Conservation (phyloP, 2,113 vertebrate species). For the Neofelis nebulosa region DNA sequence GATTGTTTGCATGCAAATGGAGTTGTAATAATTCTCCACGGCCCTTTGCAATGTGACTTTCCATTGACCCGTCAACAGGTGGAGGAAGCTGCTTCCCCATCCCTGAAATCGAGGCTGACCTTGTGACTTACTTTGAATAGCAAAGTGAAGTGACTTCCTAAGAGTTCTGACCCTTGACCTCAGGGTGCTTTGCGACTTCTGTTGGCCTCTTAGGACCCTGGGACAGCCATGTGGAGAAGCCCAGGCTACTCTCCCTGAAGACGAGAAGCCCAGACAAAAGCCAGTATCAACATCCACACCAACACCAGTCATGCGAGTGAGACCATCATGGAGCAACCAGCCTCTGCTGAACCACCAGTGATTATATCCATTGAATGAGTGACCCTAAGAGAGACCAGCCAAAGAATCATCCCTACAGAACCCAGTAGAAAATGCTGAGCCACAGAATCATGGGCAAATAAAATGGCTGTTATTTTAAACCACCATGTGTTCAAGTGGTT, state of each 20-base stretch:
- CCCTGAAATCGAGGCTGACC: neutral
- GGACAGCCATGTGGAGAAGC: neutral
- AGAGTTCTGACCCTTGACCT: neutral
- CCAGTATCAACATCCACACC: neutral
- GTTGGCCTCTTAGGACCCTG: neutral
- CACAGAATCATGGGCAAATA: neutral
- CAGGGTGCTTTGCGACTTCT: neutral
- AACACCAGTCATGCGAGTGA: neutral
- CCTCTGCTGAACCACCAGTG: neutral
- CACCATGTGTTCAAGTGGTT: neutral
- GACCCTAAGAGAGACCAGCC: neutral
- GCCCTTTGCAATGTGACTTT: neutral
- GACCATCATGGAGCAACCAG: neutral
- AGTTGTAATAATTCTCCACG: neutral
- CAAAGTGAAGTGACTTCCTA: neutral
- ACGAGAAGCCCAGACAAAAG: neutral
- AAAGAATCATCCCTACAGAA: neutral
- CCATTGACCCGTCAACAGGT: neutral
- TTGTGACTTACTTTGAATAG: neutral
- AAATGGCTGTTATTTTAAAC: neutral
- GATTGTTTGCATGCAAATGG: neutral
- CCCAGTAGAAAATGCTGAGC: neutral
- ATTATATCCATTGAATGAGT: neutral
- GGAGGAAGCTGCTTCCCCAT: neutral
- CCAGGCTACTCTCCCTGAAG: neutral